phyloP scores from a whole-genome alignment of 2,113 vertebrate species.

The Aldabrachelys gigantea region DNA sequence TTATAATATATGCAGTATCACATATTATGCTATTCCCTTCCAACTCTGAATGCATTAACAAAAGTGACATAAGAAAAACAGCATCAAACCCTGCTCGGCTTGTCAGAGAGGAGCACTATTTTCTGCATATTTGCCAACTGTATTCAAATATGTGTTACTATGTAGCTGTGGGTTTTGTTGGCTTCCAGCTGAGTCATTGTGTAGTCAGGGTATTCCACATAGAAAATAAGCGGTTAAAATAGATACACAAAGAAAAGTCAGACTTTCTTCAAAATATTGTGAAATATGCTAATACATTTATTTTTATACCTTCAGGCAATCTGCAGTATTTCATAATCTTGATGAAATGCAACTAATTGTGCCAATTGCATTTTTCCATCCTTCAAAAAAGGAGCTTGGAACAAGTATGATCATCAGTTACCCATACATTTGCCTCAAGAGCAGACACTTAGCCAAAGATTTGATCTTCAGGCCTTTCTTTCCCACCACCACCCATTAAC shows the following conservation, averaged over 20 bases:
- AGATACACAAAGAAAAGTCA: neutral
- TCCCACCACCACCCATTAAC: fast-evolving
- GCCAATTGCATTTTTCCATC: neutral
- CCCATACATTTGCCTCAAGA: neutral
- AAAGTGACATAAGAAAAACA: neutral
- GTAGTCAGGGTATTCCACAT: neutral
- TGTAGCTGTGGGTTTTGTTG: neutral
- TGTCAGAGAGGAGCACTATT: neutral
- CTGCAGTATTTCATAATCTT: neutral
- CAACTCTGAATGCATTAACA: neutral
- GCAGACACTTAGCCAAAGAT: neutral
- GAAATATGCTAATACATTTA: neutral
- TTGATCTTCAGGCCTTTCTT: neutral
- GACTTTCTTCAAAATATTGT: neutral
- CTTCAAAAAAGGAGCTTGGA: neutral
- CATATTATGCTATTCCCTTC: neutral
- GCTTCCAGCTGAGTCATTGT: neutral
- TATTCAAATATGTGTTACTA: neutral
- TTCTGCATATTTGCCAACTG: neutral
- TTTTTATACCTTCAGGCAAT: neutral
- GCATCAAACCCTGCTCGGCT: neutral
- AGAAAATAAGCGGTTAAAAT: neutral
- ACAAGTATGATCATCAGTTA: neutral
- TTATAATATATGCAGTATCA: neutral
- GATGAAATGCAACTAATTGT: neutral